A percentile compares a stretch with the other conserved stretches of the same genome.
Conservation (phyloP, 2,888 invertebrate species). For the Serrognathus titanus region DNA sequence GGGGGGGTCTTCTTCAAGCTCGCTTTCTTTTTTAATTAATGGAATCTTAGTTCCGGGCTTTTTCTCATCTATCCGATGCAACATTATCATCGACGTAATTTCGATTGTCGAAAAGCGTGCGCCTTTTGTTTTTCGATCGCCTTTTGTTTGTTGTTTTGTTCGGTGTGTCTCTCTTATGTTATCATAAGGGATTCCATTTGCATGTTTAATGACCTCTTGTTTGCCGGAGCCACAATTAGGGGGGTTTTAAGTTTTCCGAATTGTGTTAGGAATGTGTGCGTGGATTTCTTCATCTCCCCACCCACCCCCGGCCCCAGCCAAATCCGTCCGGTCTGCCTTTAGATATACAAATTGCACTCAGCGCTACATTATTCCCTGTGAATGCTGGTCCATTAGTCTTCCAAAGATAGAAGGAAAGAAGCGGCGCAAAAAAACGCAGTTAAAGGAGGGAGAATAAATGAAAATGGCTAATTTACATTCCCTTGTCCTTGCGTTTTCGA, state of each 20-base stretch:
- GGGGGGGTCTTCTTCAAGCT: too few species aligned
- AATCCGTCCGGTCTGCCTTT: neutral
- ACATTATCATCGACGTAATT: too few species aligned
- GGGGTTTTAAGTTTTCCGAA: neutral
- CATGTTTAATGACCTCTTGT: too few species aligned
- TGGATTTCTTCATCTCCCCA: too few species aligned
- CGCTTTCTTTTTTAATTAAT: too few species aligned
- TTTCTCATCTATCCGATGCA: too few species aligned
- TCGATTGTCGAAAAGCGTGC: too few species aligned
- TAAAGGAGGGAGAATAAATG: constrained; percentile 46
- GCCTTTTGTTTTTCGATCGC: too few species aligned
- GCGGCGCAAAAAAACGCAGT: constrained; percentile 36
- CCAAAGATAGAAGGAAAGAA: constrained; percentile 32
- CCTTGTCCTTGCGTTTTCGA: constrained; percentile 33
- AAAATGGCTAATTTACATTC: constrained; percentile 49
- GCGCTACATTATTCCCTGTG: constrained; percentile 42
- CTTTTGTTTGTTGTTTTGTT: too few species aligned
- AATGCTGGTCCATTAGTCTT: constrained; percentile 45
- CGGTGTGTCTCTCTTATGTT: neutral
- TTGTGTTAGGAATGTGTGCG: too few species aligned
- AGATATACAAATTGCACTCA: constrained; percentile 43
- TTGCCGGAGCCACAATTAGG: neutral
- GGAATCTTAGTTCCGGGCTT: too few species aligned
- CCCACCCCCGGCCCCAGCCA: neutral
- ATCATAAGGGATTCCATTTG: too few species aligned